These are phyloP conservation scores for Drosophila setosimentum DNA, from an alignment of 2,888 invertebrate genomes.

Conservation along the genomic window DNA sequence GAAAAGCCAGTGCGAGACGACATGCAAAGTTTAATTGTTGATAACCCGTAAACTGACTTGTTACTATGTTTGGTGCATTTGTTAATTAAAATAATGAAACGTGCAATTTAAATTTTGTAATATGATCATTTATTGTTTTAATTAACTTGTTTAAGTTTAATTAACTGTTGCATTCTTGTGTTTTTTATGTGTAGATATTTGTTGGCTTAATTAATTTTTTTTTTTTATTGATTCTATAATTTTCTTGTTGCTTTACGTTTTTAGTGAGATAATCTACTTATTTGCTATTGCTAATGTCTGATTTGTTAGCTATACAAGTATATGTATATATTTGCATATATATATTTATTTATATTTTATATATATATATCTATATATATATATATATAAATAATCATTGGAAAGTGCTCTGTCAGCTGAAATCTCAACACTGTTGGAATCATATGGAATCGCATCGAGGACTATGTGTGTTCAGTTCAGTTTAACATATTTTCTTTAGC, in stretches of 20 bases:
- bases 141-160: constrained; percentile 60
- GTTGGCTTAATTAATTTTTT: constrained; percentile 40
- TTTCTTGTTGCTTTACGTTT: constrained; percentile 8
- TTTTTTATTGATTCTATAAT: constrained; percentile 36
- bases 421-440: constrained; percentile 11
- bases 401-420: constrained; percentile 13
- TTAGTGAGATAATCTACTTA: constrained; percentile 25
- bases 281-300: constrained; percentile 17
- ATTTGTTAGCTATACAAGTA: constrained; percentile 50
- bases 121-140: constrained; percentile 66
- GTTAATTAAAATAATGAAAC: constrained; percentile 24
- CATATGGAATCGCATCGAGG: not conserved
- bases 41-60: not conserved
- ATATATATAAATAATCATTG: constrained; percentile 30
- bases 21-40: constrained; percentile 85
- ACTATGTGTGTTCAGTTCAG: not conserved
- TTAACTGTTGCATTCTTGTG: constrained; percentile 41
- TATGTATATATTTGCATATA: constrained; percentile 29
- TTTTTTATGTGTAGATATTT: constrained; percentile 22
- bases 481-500: not conserved
- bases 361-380: constrained; percentile 9
- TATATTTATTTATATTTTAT: constrained; percentile 29
- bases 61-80: not conserved
- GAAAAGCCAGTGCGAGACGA: constrained; percentile 87
- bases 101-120: constrained; percentile 30